Evolutionary conservation across 2,888 invertebrate genomes (phyloP), one percentile per base, ranked within the genome.

Genomic region (Eupeodes latifasciatus): DNA sequence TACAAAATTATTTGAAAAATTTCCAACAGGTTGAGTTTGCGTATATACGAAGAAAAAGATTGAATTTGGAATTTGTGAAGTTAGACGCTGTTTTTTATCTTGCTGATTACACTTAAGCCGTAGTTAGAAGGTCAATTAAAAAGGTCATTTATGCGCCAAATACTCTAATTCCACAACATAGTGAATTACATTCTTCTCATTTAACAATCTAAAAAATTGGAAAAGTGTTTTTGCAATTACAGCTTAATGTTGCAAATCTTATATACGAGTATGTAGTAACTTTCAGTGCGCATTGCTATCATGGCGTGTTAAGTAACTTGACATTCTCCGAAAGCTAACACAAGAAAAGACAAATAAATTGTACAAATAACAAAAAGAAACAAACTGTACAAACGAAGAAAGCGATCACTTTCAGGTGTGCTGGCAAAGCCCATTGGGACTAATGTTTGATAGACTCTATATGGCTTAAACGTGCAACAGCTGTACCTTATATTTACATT

Each of bases 351-450:
- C 49, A 81, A 44, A 36, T 36, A 81, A 44, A 36, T 36, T 67
- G 49, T 55, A 53, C 69, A 47, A 19, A 67, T 16, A 55, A 2
- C 53, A 67, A 67, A 4, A 47, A 67, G 59, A 6, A 5, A 11
- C 72, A 67, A 57, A 34, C 19, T 34, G 34, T 66, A 49, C 19
- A 69, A 76, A 51, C 40, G 64, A 71, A 72, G 81, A 81, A 77
- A 85, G 66, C 61, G 77, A 64, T 59, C 61, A 55, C 47, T 53
- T 67, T 85, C 85, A 78, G 67, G 81, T 75, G 59, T 61, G 66
- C 57, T 59, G 57, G 44, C 61, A 27, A 34, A 57, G 34, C 11
- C 51, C 80, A 51, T 40, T 40, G 76, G 57, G 7, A 7, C 19
- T 34, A 11, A 47, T 19, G 69, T 40, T 61, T 55, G 55, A 69